Percentiles rank a stretch among this genome's conserved stretches.
Evolutionary conservation across 1,140 invertebrate genomes (phyloP).

Genomic region (Protaetia brevitarsis): DNA sequence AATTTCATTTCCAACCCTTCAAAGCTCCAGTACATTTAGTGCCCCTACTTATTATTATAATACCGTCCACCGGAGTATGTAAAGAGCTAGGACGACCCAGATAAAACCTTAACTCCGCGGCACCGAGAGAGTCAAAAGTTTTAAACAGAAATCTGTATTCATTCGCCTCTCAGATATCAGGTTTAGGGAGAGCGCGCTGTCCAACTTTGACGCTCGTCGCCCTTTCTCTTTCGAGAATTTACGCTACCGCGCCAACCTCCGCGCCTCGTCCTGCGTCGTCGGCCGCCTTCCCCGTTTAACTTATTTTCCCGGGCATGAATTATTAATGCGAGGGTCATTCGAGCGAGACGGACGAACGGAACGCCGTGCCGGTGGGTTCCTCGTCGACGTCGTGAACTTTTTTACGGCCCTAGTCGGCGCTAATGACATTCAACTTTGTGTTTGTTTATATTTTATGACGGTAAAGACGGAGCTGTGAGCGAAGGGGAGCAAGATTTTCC

Average conservation of each 20-base stretch:
- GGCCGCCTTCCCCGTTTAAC: slow-evolving; percentile 4
- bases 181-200: neutral
- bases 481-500: too few species aligned
- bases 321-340: slow-evolving; percentile 6
- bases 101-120: too few species aligned
- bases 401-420: neutral
- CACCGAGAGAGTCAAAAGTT: too few species aligned
- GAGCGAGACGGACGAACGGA: neutral
- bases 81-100: too few species aligned
- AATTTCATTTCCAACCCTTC: too few species aligned
- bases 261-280: neutral
- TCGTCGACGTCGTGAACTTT: neutral
- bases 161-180: neutral
- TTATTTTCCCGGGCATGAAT: slow-evolving; percentile 7
- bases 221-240: neutral
- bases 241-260: neutral
- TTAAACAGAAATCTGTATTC: slow-evolving; percentile 15
- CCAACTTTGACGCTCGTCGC: neutral
- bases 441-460: slow-evolving; percentile 8
- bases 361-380: neutral
- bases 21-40: too few species aligned
- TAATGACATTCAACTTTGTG: slow-evolving; percentile 12
- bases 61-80: too few species aligned
- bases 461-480: neutral
- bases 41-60: too few species aligned